Conservation (phyloP, 2,888 invertebrate genomes). For the Lasioglossum leucozonium region DNA sequence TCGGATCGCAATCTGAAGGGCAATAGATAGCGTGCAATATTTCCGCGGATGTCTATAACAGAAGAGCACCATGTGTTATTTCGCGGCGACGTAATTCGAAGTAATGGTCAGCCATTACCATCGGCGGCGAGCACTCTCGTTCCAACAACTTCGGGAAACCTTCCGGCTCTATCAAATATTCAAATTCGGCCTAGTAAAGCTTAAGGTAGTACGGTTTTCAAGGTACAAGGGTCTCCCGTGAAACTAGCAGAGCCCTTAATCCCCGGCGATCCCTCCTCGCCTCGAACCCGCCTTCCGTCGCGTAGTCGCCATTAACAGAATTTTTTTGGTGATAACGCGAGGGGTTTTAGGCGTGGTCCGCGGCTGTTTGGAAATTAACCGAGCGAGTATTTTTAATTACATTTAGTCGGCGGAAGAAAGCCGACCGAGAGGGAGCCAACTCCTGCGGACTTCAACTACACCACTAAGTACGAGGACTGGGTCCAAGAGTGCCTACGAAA, state of each 20-base stretch:
- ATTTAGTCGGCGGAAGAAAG: slow-evolving; percentile 44
- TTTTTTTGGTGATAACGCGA: slow-evolving; percentile 54
- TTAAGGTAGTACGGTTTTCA: background rate
- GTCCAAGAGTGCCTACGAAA: slow-evolving; percentile 41
- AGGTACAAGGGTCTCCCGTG: background rate
- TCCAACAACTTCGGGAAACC: background rate
- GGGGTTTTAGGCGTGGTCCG: background rate
- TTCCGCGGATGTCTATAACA: background rate
- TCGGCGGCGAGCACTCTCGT: background rate
- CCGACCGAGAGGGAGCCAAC: slow-evolving; percentile 34
- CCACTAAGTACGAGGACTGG: slow-evolving; percentile 44
- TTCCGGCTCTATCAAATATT: background rate
- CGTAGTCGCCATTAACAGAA: slow-evolving; percentile 35
- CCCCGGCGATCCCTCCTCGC: background rate
- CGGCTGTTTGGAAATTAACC: slow-evolving; percentile 67
- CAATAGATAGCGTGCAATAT: background rate
- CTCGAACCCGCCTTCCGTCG: background rate
- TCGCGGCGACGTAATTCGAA: background rate
- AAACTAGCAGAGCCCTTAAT: background rate
- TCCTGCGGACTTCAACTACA: slow-evolving; percentile 28
- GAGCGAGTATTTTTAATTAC: slow-evolving; percentile 75
- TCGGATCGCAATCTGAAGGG: background rate
- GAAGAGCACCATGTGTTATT: background rate
- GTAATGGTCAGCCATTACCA: slow-evolving; percentile 5
- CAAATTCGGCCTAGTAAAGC: background rate